Evolutionary conservation across 2,888 invertebrate genomes (phyloP).

Genomic region (Neoaliturus tenellus): DNA sequence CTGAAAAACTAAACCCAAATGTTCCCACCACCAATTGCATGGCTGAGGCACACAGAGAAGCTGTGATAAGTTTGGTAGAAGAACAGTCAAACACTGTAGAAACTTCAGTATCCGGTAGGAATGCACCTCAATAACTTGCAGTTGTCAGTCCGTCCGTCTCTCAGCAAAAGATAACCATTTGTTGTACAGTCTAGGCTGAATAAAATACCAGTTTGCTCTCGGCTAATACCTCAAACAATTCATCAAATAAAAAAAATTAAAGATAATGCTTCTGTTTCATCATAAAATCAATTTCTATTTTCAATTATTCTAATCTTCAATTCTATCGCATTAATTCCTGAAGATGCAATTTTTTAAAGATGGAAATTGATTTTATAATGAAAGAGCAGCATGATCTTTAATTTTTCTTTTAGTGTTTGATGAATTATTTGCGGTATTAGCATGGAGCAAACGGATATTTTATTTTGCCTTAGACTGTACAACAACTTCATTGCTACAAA

Average conservation of each 20-base stretch:
- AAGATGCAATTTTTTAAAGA: background rate
- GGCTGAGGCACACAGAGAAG: too few relatives aligned
- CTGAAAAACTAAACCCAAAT: background rate
- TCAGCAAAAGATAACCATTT: too few relatives aligned
- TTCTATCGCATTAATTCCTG: background rate
- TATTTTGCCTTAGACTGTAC: background rate
- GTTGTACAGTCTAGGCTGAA: background rate
- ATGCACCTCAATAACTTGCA: too few relatives aligned
- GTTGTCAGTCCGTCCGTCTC: too few relatives aligned
- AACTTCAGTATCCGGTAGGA: too few relatives aligned
- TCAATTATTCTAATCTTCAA: too few relatives aligned
- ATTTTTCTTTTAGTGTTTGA: background rate
- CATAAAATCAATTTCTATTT: background rate
- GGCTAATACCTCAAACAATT: background rate
- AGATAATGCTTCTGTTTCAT: background rate
- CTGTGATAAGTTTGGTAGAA: too few relatives aligned
- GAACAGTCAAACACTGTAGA: too few relatives aligned
- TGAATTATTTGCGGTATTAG: background rate
- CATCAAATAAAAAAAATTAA: background rate
- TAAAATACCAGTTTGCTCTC: background rate
- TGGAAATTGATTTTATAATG: constrained; percentile 11
- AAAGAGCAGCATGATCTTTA: background rate
- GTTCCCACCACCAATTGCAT: background rate
- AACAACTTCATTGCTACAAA: background rate
- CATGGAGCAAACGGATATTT: background rate